Conservation (phyloP, 1,140 invertebrate genomes). For the Cydia strobilella region DNA sequence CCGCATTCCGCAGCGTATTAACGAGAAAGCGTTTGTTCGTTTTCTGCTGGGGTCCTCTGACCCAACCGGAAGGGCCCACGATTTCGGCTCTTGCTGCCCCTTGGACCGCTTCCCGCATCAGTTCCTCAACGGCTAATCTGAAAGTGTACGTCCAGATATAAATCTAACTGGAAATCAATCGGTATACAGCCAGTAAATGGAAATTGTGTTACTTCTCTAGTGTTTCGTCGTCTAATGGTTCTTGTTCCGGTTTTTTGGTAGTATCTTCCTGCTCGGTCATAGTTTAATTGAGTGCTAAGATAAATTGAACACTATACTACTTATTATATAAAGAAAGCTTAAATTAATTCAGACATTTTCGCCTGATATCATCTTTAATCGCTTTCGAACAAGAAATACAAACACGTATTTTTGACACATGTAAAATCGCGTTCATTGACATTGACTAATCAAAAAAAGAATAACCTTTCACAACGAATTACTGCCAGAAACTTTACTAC, state of each 20-base stretch:
- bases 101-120: conserved; percentile 82
- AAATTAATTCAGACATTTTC: conserved; percentile 21
- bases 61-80: conserved; percentile 83
- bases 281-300: conserved; percentile 52
- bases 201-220: conserved; percentile 67
- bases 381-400: conserved; percentile 40
- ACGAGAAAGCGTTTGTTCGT: conserved; percentile 83
- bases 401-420: conserved; percentile 47
- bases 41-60: conserved; percentile 80
- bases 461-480: background rate
- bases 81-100: conserved; percentile 82
- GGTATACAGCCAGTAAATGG: conserved; percentile 31
- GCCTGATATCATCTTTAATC: conserved; percentile 20
- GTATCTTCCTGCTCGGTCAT: conserved; percentile 76
- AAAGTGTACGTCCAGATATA: conserved; percentile 35
- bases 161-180: conserved; percentile 24
- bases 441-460: conserved; percentile 8
- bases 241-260: conserved; percentile 65
- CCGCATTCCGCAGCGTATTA: conserved; percentile 73
- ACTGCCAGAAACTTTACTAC: conserved; percentile 10
- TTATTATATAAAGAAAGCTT: conserved; percentile 12
- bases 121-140: conserved; percentile 82
- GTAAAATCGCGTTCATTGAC: conserved; percentile 35
- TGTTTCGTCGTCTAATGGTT: conserved; percentile 73
- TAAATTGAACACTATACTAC: conserved; percentile 32